A percentile compares a stretch with the other conserved stretches of the same genome.
phyloP scores from a whole-genome alignment of 2,113 vertebrate genomes.

The Pedetes capensis region DNA sequence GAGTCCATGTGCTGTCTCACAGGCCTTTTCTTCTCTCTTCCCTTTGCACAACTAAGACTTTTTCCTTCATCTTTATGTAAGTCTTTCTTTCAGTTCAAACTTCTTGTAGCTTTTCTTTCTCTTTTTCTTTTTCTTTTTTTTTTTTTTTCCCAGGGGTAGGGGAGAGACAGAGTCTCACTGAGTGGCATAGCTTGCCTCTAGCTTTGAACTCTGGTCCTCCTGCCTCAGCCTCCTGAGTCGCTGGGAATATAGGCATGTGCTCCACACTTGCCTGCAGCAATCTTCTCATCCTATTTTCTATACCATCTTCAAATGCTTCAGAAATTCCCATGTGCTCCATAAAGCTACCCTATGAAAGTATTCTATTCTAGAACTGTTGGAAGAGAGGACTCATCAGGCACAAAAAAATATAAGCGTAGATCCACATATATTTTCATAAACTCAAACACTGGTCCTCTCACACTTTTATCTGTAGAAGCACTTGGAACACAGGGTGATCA shows the following conservation, averaged over 20 bases:
- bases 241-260: too few species aligned
- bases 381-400: not conserved
- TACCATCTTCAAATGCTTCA: not conserved
- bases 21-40: not conserved
- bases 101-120: too few species aligned
- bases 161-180: too few species aligned
- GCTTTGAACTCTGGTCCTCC: too few species aligned
- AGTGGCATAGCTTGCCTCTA: too few species aligned
- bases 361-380: not conserved
- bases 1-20: not conserved
- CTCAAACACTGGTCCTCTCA: not conserved
- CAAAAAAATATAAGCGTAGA: not conserved
- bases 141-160: too few species aligned
- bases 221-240: too few species aligned
- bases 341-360: not conserved
- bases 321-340: not conserved
- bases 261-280: too few species aligned
- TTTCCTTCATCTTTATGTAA: not conserved
- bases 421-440: not conserved
- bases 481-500: not conserved
- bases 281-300: not conserved
- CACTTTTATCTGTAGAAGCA: not conserved
- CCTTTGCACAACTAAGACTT: not conserved
- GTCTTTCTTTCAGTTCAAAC: conserved; percentile 17
- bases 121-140: too few species aligned